A percentile compares a stretch with the other conserved stretches of the same genome.
Evolutionary conservation across 2,888 invertebrate species (phyloP).

Genomic region (Ceramica pisi): DNA sequence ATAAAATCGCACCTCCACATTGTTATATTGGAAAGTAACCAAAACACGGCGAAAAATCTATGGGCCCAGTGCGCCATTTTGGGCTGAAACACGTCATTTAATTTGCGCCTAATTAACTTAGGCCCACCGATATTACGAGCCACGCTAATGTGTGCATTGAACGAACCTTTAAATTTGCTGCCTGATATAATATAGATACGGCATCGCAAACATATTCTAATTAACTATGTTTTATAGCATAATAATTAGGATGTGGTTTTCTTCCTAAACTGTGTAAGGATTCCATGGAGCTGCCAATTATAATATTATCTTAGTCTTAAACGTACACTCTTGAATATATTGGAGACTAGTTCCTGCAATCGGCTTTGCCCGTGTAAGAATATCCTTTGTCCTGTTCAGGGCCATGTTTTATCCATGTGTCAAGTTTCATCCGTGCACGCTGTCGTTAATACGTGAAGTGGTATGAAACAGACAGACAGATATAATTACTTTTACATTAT

Average conservation of each 20-base stretch:
- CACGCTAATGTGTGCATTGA: slow-evolving; percentile 66
- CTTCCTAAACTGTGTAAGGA: neutral
- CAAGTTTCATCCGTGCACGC: no score
- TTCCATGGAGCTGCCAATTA: neutral
- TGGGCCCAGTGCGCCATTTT: slow-evolving; percentile 65
- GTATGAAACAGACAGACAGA: no score
- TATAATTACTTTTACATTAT: no score
- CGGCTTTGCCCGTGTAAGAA: no score
- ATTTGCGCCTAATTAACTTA: slow-evolving; percentile 84
- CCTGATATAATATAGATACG: slow-evolving; percentile 62
- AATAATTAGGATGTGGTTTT: slow-evolving; percentile 35
- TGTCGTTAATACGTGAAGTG: no score
- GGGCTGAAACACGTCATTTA: slow-evolving; percentile 80
- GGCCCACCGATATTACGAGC: slow-evolving; percentile 69
- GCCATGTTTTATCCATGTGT: no score
- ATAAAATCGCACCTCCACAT: neutral
- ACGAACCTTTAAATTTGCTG: slow-evolving; percentile 46
- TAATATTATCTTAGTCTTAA: neutral
- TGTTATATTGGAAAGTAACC: slow-evolving; percentile 23
- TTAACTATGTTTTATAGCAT: slow-evolving; percentile 41
- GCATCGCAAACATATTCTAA: slow-evolving; percentile 47
- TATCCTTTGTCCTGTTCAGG: no score
- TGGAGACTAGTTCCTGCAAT: neutral
- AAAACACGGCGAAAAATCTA: slow-evolving; percentile 5
- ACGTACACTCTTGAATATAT: neutral